Conservation (phyloP, 2,113 vertebrate genomes). For the Globicephala melas region DNA sequence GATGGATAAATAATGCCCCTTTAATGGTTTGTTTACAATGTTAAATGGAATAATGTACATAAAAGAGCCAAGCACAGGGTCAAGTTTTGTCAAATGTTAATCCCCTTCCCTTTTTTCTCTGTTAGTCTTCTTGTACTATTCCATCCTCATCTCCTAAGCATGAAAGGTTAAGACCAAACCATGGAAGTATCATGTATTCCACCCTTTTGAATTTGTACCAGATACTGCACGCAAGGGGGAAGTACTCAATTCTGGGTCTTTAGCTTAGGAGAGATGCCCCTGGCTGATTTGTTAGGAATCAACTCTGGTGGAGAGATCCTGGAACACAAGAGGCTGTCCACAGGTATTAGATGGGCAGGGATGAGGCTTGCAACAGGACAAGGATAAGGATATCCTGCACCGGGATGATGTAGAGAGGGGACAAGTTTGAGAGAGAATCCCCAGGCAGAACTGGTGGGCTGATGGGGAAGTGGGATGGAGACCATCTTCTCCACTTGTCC, state of each 20-base stretch:
- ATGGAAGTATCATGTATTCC: not conserved
- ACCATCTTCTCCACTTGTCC: fast-evolving
- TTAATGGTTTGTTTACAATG: not conserved
- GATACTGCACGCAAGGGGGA: not conserved
- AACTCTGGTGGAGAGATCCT: not conserved
- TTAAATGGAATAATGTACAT: not conserved
- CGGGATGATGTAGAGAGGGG: not conserved
- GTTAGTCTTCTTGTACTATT: not conserved
- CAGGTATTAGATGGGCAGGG: not conserved
- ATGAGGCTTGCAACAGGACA: too few relatives aligned
- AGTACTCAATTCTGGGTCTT: not conserved
- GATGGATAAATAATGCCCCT: not conserved
- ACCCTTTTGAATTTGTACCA: not conserved
- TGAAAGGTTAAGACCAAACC: not conserved
- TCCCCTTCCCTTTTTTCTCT: not conserved
- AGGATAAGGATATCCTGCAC: fast-evolving
- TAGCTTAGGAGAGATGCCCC: not conserved
- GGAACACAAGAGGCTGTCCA: not conserved
- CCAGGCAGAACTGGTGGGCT: not conserved
- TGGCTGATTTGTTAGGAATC: not conserved
- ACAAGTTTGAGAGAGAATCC: not conserved
- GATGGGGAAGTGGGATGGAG: not conserved
- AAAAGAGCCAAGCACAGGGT: not conserved
- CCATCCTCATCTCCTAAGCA: not conserved
- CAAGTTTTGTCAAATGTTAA: not conserved